These are phyloP conservation scores for Lacanobia wlatinum DNA, from an alignment of 2,888 invertebrate genomes.

Conservation along the genomic window DNA sequence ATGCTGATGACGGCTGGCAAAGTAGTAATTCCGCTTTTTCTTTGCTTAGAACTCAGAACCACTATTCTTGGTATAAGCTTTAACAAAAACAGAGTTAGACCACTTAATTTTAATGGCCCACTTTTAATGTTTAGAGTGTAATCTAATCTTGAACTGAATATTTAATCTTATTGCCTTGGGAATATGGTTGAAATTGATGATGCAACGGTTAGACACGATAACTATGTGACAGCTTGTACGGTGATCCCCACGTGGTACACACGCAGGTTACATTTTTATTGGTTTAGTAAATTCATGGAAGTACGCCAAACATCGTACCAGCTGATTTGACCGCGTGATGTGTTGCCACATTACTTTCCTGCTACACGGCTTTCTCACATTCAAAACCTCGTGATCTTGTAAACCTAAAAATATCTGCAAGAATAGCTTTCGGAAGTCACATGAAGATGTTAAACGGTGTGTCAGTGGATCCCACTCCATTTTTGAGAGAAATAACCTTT, in stretches of 20 bases:
- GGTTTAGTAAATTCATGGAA: constrained; percentile 71
- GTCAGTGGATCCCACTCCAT: constrained; percentile 28
- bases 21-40: constrained; percentile 51
- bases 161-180: constrained; percentile 28
- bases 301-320: constrained; percentile 78
- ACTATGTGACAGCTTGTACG: constrained; percentile 18
- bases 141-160: constrained; percentile 59
- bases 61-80: constrained; percentile 39
- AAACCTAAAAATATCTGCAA: constrained; percentile 52
- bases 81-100: constrained; percentile 39
- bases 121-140: constrained; percentile 55
- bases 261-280: constrained; percentile 47
- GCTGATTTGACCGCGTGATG: constrained; percentile 80
- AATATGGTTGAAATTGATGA: constrained; percentile 42
- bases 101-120: constrained; percentile 54
- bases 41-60: constrained; percentile 22
- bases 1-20: constrained; percentile 18
- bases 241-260: constrained; percentile 56
- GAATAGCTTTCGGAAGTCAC: constrained; percentile 43
- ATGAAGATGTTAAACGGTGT: constrained; percentile 29
- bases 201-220: constrained; percentile 7
- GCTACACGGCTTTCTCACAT: constrained; percentile 25
- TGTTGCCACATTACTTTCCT: constrained; percentile 55
- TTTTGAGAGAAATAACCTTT: constrained; percentile 19
- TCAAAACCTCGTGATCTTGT: constrained; percentile 53